Base-by-base conservation (phyloP, 1,140 invertebrate genomes). In the Nymphalis io region DNA sequence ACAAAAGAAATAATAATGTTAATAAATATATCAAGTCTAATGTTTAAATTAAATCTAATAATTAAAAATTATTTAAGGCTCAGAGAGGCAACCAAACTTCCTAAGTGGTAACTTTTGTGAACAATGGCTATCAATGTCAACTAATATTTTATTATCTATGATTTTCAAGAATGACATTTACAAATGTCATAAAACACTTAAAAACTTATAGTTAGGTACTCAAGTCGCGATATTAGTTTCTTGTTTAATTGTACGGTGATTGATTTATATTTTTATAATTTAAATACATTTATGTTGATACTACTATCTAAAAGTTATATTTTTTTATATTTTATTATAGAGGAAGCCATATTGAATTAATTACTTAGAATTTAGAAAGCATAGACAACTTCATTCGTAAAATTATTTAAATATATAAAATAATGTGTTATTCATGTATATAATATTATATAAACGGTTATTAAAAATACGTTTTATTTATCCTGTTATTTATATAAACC, bases 351-450 rank as follows among this genome's bases (percentile, higher is more conserved):
- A n/a, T 44, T 44, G 40, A 44, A 44, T 44, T 44, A 44, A 44
- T 44, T 44, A 44, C n/a, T 44, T 44, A 44, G 40, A 44, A 44
- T 33, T 44, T 44, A 44, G 40, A 44, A 44, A 44, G 40, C 40
- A 44, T 44, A 44, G 40, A 44, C 40, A 44, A 44, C 40, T 44
- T 44, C n/a, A 44, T 12, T 15, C n/a, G n/a, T 44, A 13, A 15
- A 44, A 15, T 13, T 44, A 44, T 15, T 44, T 44, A 13, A 44
- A 15, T 44, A 11, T 44, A 13, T 15, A 15, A 13, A 1, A 3
- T 3, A 13, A 13, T 44, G 13, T 44, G 1, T 44, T n/a, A 44
- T 44, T 33, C 10, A 33, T 33, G 5, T 33, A 33, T 8, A 33
- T 8, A 8, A 33, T 33, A 33, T 33, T 33, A 8, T 4, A 33